Base-by-base conservation (phyloP, 2,888 invertebrate species). In the Cephus spinipes region DNA sequence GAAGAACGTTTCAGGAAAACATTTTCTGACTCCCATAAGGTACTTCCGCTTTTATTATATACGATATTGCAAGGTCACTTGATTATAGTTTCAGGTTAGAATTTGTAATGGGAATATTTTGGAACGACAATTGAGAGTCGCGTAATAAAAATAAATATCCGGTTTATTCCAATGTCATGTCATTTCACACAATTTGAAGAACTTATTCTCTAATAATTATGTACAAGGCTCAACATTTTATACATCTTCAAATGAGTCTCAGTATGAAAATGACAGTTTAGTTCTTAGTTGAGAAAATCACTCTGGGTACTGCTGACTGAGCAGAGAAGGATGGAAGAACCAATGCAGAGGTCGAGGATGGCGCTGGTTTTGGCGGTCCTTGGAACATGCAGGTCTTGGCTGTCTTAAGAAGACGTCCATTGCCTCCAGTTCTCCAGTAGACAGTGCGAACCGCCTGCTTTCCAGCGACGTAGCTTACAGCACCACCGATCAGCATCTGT, bases 401-500 rank as follows among this genome's bases (percentile, higher is more conserved):
- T 0, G 89, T 89, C 78, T 89, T 89, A 78, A 89, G 78, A 31
- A 89, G 80, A 36, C 88, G 86, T 33, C 89, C 89, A 30, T 86
- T 86, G 76, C 83, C 85, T 68, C 86, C 82, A 15, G 94, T 93
- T 85, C 96, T 93, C 96, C 96, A 96, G 87, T 96, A 96, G 0
- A 96, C 95, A 0, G 96, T 96, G 88, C 96, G 96, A 33, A 96
- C 94, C 1, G 95, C 96, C 86, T 96, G 94, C 80, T 95, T 94
- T 75, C 96, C 95, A 75, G 95, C 94, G 83, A 96, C 94, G 90
- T 95, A 95, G 79, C 96, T 94, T 32, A 95, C 95, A 69, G 95
- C 94, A 83, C 94, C 94, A 85, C 95, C 95, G 81, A 96, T 94
- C 89, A 96, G 90, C 85, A 89, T 89, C 89, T 89, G 79, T 1